phyloP scores from a whole-genome alignment of 2,888 invertebrate species.

The Tupiocoris notatus region DNA sequence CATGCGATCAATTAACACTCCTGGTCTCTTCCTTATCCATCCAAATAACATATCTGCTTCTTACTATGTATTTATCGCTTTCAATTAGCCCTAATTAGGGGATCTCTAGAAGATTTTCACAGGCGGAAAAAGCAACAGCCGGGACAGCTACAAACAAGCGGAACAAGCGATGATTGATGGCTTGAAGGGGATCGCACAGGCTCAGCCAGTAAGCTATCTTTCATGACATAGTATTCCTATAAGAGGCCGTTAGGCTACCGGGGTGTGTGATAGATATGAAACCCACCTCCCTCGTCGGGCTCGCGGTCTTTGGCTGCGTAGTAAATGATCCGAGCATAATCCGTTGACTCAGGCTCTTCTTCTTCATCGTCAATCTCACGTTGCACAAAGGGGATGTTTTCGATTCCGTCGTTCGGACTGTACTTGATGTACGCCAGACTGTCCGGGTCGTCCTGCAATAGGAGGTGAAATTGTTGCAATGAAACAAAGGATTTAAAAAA shows the following conservation, averaged over 20 bases:
- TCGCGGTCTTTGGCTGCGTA: constrained; percentile 24
- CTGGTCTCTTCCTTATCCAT: too few relatives aligned
- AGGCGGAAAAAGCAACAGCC: neutral
- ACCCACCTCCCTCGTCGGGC: constrained; percentile 25
- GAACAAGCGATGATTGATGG: neutral
- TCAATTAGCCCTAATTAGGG: too few relatives aligned
- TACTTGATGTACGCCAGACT: constrained; percentile 75
- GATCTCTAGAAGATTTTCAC: too few relatives aligned
- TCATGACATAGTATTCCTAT: neutral
- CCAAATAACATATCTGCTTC: too few relatives aligned
- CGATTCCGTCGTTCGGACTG: constrained; percentile 62
- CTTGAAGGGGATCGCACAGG: too few relatives aligned
- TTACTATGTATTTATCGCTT: too few relatives aligned
- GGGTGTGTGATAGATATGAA: neutral
- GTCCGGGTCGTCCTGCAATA: constrained; percentile 56
- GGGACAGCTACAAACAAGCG: neutral
- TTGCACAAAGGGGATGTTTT: neutral
- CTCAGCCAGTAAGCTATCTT: neutral
- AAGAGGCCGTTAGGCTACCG: neutral
- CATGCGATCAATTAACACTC: too few relatives aligned
- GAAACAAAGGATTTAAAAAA: too few relatives aligned
- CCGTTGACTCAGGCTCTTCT: constrained; percentile 45
- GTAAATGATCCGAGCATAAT: constrained; percentile 30
- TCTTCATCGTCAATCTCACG: neutral
- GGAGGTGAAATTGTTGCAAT: too few relatives aligned